Percentiles rank a stretch among this genome's conserved stretches.
phyloP scores from a whole-genome alignment of 2,797 vertebrate genomes.

The Cryptoblepharus egeriae region DNA sequence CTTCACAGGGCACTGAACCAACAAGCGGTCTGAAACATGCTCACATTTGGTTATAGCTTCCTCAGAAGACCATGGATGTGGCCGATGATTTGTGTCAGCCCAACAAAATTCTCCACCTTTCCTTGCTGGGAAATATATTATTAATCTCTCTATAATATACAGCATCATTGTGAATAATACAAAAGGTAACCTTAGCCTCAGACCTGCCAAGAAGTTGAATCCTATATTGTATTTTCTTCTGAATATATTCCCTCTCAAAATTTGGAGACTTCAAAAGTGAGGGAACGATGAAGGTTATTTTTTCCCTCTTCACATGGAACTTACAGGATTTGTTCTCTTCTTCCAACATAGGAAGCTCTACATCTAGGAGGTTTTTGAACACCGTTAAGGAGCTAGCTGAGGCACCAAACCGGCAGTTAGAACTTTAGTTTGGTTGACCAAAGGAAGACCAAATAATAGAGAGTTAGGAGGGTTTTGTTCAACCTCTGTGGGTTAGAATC shows the following conservation, averaged over 20 bases:
- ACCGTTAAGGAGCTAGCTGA: too few relatives aligned
- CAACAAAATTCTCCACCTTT: neutral
- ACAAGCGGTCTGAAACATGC: neutral
- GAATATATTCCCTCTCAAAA: neutral
- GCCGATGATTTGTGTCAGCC: neutral
- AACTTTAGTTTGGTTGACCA: too few relatives aligned
- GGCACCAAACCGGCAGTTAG: too few relatives aligned
- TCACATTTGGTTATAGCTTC: neutral
- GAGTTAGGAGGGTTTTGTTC: too few relatives aligned
- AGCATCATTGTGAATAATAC: neutral
- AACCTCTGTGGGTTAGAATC: too few relatives aligned
- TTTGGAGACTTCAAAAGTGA: neutral
- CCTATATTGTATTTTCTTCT: neutral
- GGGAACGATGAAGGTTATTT: neutral
- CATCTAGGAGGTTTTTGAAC: too few relatives aligned
- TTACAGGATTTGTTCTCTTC: neutral
- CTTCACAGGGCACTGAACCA: neutral
- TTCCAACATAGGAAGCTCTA: too few relatives aligned
- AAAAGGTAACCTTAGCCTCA: neutral
- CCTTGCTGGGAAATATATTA: neutral
- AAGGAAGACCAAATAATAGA: too few relatives aligned
- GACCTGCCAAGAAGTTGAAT: neutral
- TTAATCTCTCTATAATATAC: neutral
- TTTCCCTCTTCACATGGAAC: neutral
- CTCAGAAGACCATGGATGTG: neutral